Conservation (phyloP, 2,888 invertebrate genomes). For the Cephus spinipes region DNA sequence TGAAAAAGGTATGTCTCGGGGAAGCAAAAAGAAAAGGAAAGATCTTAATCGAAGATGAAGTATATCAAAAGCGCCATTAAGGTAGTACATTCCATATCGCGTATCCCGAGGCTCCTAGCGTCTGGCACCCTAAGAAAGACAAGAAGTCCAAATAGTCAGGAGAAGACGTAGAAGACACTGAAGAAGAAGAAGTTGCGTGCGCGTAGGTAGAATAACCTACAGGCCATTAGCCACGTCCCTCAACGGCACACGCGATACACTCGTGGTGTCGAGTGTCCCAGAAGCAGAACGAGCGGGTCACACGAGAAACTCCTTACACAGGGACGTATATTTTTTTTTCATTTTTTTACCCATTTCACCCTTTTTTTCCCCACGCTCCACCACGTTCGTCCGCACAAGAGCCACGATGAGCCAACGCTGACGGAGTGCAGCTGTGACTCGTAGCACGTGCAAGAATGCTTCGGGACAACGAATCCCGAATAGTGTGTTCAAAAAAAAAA, state of each 20-base stretch:
- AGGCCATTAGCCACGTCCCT: conserved; percentile 60
- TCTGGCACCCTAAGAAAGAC: neutral
- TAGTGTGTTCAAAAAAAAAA: neutral
- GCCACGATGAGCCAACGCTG: neutral
- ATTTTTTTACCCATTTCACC: neutral
- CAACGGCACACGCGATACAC: conserved; percentile 57
- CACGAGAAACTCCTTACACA: conserved; percentile 55
- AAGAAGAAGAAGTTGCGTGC: conserved; percentile 16
- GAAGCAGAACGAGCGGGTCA: conserved; percentile 48
- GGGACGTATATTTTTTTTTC: conserved; percentile 29
- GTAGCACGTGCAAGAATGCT: conserved; percentile 5
- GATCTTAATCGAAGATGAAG: neutral
- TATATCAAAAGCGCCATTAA: neutral
- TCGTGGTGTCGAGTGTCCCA: conserved; percentile 57
- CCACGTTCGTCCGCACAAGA: conserved; percentile 4
- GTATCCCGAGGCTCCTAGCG: neutral
- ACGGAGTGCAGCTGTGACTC: conserved; percentile 20
- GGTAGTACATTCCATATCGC: neutral
- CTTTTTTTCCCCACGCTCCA: conserved; percentile 1
- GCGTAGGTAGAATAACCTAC: conserved; percentile 47
- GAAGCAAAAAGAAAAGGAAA: neutral
- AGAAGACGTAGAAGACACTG: neutral
- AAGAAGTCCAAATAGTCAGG: neutral
- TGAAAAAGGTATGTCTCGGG: neutral
- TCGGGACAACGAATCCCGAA: neutral